Conservation (phyloP, 2,888 invertebrate genomes). For the Marasmarcha lunaedactyla region DNA sequence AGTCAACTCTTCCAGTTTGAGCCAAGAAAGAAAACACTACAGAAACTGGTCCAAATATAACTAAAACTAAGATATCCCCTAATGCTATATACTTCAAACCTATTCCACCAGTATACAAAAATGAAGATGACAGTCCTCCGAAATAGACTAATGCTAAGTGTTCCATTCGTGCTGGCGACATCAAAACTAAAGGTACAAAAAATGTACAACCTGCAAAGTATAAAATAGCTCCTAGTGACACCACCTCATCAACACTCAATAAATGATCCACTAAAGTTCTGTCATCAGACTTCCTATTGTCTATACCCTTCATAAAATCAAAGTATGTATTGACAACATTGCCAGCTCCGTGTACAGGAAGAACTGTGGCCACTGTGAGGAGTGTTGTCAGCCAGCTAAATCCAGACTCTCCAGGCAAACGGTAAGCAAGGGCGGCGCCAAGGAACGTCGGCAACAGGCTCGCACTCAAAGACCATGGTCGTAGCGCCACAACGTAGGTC, state of each 20-base stretch:
- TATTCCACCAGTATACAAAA: conserved; percentile 96
- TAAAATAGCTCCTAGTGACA: conserved; percentile 88
- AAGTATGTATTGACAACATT: conserved; percentile 97
- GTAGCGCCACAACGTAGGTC: conserved; percentile 87
- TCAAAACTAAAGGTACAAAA: conserved; percentile 79
- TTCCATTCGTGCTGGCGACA: conserved; percentile 94
- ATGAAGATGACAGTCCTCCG: conserved; percentile 94
- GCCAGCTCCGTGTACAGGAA: conserved; percentile 95
- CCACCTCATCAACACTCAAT: conserved; percentile 78
- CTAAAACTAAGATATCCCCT: conserved; percentile 91
- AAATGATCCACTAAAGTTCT: conserved; percentile 95
- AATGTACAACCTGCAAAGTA: conserved; percentile 89
- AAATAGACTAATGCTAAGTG: conserved; percentile 95
- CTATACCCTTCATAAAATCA: conserved; percentile 94
- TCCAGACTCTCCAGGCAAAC: conserved; percentile 78
- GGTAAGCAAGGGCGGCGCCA: conserved; percentile 90
- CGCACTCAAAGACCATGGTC: conserved; percentile 95
- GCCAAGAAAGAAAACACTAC: conserved; percentile 94
- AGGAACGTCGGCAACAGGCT: conserved; percentile 91
- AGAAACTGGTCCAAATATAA: conserved; percentile 94
- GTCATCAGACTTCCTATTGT: conserved; percentile 93
- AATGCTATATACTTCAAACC: conserved; percentile 96
- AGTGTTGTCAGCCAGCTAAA: conserved; percentile 85
- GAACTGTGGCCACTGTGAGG: conserved; percentile 86
- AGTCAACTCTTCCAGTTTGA: conserved; percentile 91